Base-by-base conservation (phyloP, 2,113 vertebrate genomes). In the Sprattus sprattus region DNA sequence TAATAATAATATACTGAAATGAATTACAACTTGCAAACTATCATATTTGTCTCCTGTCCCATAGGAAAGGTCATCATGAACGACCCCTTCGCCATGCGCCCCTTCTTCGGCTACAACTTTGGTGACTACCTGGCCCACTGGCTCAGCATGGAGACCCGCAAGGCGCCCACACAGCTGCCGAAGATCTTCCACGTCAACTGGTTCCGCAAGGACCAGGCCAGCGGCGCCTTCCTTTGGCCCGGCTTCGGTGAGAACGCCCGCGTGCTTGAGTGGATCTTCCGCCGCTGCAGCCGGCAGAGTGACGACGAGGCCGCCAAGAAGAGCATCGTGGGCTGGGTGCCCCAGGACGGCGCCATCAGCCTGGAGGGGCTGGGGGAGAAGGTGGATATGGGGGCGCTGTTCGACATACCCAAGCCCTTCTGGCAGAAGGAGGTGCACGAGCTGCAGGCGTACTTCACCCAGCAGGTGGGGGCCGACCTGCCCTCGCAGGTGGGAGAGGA, bases 81-180 rank as follows among this genome's bases (percentile, higher is more conserved):
- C 0, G 98, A 99, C 86, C 98, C 98, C 1, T 99, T 99, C 84
- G 98, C 98, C 89, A 99, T 99, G 98, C 95, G 98, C 0, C 98
- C 98, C 11, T 99, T 99, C 95, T 99, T 99, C 5, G 98, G 98
- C 91, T 99, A 99, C 94, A 99, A 99, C 94, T 99, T 99, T 0
- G 98, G 98, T 81, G 95, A 95, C 9, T 99, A 99, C 92, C 95
- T 99, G 86, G 92, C 96, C 22, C 98, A 99, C 91, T 99, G 98
- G 98, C 95, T 99, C 88, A 97, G 97, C 94, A 98, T 99, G 97
- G 97, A 89, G 89, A 64, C 86, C 0, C 96, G 7, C 94, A 97
- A 67, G 95, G 91, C 6, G 93, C 97, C 0, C 0, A 96, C 96
- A 81, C 97, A 95, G 46, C 95, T 99, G 0, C 98, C 98, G 50